These are phyloP conservation scores for Perizoma affinitatum DNA, from an alignment of 2,888 invertebrate genomes.

Conservation along the genomic window DNA sequence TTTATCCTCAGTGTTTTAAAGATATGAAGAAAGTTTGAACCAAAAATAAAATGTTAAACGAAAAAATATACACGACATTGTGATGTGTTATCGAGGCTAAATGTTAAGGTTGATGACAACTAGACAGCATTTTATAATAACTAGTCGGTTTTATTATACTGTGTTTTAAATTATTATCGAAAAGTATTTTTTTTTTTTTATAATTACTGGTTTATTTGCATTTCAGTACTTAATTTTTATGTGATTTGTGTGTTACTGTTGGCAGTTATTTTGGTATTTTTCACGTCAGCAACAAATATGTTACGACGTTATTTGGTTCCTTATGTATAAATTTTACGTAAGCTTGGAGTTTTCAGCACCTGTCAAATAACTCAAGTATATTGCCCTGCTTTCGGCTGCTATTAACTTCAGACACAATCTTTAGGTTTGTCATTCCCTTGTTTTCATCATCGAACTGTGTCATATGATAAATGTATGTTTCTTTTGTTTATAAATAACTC, in stretches of 20 bases:
- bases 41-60: constrained; percentile 41
- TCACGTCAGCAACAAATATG: constrained; percentile 31
- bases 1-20: constrained; percentile 50
- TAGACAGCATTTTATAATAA: constrained; percentile 44
- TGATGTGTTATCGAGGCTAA: constrained; percentile 51
- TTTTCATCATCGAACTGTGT: constrained; percentile 72
- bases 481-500: constrained; percentile 80
- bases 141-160: constrained; percentile 5
- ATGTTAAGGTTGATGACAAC: constrained; percentile 47
- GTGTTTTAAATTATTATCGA: neutral
- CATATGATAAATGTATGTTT: constrained; percentile 76
- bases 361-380: constrained; percentile 39
- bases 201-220: too few relatives aligned
- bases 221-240: constrained; percentile 26
- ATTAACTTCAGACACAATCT: constrained; percentile 39
- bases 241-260: neutral
- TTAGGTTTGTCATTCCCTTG: constrained; percentile 49
- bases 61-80: constrained; percentile 13
- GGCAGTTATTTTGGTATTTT: constrained; percentile 36
- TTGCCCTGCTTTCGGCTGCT: constrained; percentile 24
- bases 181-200: too few relatives aligned
- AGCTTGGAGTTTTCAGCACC: constrained; percentile 29
- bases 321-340: constrained; percentile 35
- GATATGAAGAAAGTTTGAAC: constrained; percentile 48
- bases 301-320: constrained; percentile 34